Base-by-base conservation (phyloP, 53 echinoderm and acorn worm species). In the Actinopyga echinites region DNA sequence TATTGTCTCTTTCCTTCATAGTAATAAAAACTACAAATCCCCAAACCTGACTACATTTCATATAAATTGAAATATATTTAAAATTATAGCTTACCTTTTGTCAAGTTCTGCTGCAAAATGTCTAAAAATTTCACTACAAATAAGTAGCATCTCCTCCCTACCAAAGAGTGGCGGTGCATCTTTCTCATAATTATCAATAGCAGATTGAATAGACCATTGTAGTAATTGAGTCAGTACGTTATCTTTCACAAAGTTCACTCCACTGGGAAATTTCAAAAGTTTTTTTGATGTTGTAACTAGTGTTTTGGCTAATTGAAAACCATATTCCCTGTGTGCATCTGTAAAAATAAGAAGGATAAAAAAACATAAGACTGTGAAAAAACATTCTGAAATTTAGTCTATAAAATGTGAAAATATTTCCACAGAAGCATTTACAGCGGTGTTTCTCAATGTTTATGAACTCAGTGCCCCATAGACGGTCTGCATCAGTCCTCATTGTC, bases 41-140 rank as follows among this genome's bases (percentile, higher is more conserved):
- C n/a, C n/a, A n/a, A n/a, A n/a, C n/a, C n/a, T n/a, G n/a, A n/a
- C n/a, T n/a, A n/a, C n/a, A n/a, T n/a, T n/a, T n/a, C 8, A 40
- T 10, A 40, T 40, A 8, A 40, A 8, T 40, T 40, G 7, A 2
- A 40, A 1, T 8, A 10, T 40, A 49, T 15, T 13, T 15, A 15
- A 13, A 49, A 49, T 15, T 6, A 13, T 49, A 8, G 24, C 71
- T 71, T 20, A 71, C 71, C 21, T 28, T 15, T 71, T 25, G 40
- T 71, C 71, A 8, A 71, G 71, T 42, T 71, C 40, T n/a, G 42
- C 38, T 42, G 44, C 71, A n/a, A 71, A 30, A 44, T 71, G 8
- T n/a, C 44, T 40, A 23, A 38, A 42, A 8, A 71, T 71, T 71
- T 43, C 71, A 71, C 71, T 42, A 44, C 42, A 71, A 24, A n/a